Evolutionary conservation across 2,113 vertebrate species (phyloP).

Genomic region (Tyto alba): DNA sequence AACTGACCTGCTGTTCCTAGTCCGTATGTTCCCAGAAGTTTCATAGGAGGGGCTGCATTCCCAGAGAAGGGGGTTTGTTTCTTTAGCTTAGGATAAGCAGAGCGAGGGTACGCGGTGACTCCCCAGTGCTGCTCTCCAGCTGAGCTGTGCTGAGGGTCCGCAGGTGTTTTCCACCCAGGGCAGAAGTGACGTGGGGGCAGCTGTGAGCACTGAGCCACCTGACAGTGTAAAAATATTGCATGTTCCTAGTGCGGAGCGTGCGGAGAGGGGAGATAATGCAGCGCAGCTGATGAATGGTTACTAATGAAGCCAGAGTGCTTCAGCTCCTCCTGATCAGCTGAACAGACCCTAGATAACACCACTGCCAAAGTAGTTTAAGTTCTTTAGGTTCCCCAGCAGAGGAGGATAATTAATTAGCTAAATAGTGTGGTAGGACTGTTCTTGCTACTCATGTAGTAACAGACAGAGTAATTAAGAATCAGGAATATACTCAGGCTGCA

Average conservation of each 20-base stretch:
- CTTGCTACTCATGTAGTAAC: background rate
- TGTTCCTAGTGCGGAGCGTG: too few relatives aligned
- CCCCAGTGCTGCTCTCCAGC: background rate
- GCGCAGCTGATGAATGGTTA: background rate
- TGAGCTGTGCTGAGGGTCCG: background rate
- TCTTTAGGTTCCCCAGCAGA: background rate
- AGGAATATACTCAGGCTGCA: background rate
- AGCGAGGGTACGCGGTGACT: rapidly evolving
- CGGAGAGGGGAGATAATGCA: background rate
- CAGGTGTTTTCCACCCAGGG: background rate
- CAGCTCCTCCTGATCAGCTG: background rate
- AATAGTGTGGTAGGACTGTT: background rate
- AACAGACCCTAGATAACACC: background rate
- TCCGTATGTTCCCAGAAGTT: background rate
- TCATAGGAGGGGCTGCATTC: background rate
- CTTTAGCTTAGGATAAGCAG: background rate
- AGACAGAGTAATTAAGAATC: background rate
- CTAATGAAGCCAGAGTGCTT: background rate
- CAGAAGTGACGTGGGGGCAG: background rate
- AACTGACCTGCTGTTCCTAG: background rate
- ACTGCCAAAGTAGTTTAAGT: background rate
- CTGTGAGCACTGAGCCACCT: background rate
- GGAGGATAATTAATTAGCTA: background rate
- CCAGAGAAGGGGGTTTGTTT: background rate
- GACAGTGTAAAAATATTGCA: background rate